phyloP scores from a whole-genome alignment of 1,140 invertebrate species.

The Theocolax elegans region DNA sequence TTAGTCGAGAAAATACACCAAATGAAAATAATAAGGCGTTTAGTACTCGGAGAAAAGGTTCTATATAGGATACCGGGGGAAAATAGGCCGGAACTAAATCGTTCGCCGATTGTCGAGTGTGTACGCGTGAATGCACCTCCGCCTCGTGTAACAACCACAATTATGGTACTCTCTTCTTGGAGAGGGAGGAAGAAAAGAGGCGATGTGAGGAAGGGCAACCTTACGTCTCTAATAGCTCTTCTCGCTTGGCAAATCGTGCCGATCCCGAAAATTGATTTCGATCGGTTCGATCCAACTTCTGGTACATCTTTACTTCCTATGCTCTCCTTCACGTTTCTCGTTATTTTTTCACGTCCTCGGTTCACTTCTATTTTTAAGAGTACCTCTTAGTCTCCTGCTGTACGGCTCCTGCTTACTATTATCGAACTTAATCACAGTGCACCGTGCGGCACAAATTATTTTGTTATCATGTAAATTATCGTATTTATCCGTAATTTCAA shows the following conservation, averaged over 20 bases:
- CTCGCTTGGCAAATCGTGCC: slow-evolving; percentile 7
- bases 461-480: too few species aligned
- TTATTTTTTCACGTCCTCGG: too few species aligned
- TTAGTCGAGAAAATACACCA: too few species aligned
- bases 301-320: too few species aligned
- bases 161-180: background rate
- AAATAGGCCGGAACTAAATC: slow-evolving; percentile 35
- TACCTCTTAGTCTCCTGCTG: too few species aligned
- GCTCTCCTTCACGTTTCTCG: too few species aligned
- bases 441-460: too few species aligned
- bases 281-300: slow-evolving; percentile 12
- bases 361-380: too few species aligned
- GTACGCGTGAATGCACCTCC: background rate
- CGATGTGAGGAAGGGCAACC: background rate
- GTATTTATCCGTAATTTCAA: too few species aligned
- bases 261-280: slow-evolving; percentile 39
- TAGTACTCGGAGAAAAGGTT: background rate
- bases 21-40: background rate
- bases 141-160: background rate
- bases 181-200: background rate
- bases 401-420: too few species aligned
- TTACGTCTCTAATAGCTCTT: background rate
- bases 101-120: slow-evolving; percentile 13
- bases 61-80: slow-evolving; percentile 10
- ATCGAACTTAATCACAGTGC: too few species aligned